Percentiles rank a stretch among this genome's conserved stretches.
phyloP scores from a whole-genome alignment of 1,140 invertebrate species.

The Mesaphorura yosii region DNA sequence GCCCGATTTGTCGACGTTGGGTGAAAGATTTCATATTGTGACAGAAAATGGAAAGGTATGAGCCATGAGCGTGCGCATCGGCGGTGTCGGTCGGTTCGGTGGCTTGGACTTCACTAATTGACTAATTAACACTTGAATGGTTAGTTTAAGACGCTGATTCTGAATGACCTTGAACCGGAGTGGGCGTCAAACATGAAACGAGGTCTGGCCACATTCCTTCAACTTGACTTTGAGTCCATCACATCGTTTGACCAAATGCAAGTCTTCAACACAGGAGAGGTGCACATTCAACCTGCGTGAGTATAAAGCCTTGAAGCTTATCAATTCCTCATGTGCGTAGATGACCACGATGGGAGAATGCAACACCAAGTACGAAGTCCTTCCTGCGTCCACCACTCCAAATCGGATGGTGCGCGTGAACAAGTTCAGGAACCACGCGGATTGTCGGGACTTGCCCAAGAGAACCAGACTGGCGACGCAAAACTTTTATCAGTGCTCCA shows the following conservation, averaged over 20 bases:
- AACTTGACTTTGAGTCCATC: slow-evolving; percentile 18
- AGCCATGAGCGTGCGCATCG: neutral
- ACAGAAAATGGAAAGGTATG: slow-evolving; percentile 25
- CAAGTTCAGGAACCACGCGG: slow-evolving; percentile 30
- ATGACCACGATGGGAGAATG: slow-evolving; percentile 29
- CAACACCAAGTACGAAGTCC: slow-evolving; percentile 22
- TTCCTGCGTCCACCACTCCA: slow-evolving; percentile 18
- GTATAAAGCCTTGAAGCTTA: neutral
- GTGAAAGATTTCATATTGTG: slow-evolving; percentile 23
- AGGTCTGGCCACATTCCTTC: slow-evolving; percentile 26
- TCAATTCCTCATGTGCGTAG: slow-evolving; percentile 4
- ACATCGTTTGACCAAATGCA: slow-evolving; percentile 2
- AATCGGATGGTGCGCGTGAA: slow-evolving; percentile 5
- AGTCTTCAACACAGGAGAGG: slow-evolving; percentile 19
- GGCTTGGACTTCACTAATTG: too few relatives aligned
- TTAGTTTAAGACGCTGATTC: slow-evolving; percentile 26
- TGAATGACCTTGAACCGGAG: slow-evolving; percentile 31
- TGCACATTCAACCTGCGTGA: neutral
- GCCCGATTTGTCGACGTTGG: slow-evolving; percentile 15
- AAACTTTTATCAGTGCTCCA: slow-evolving; percentile 16
- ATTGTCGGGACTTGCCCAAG: slow-evolving; percentile 24
- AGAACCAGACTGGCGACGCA: slow-evolving; percentile 5
- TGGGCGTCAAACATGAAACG: slow-evolving; percentile 29
- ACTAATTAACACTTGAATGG: neutral
- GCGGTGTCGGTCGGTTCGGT: neutral